Evolutionary conservation across 2,888 invertebrate genomes (phyloP).

Genomic region (Achlya flavicornis): DNA sequence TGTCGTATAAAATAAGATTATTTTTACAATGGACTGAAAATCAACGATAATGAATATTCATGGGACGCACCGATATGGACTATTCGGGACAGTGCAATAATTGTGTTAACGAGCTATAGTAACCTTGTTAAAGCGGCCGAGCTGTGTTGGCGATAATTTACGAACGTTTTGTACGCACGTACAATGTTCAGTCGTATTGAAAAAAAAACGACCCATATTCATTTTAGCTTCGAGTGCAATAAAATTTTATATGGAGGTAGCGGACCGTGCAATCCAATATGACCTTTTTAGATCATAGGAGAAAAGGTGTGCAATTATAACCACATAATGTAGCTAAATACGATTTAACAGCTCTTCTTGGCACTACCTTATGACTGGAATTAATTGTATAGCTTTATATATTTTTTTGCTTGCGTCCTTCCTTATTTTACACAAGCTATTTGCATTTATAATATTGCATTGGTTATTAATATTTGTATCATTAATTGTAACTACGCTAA

Average conservation of each 20-base stretch:
- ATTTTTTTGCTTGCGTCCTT: no score
- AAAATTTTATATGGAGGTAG: slow-evolving; percentile 2
- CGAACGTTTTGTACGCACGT: slow-evolving; percentile 23
- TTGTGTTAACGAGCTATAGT: slow-evolving; percentile 51
- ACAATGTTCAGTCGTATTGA: slow-evolving; percentile 22
- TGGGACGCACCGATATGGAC: slow-evolving; percentile 43
- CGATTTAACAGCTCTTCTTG: background rate
- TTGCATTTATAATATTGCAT: background rate
- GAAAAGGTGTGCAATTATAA: background rate
- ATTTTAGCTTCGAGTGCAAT: slow-evolving; percentile 13
- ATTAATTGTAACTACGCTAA: background rate
- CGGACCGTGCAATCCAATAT: background rate
- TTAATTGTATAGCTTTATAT: no score
- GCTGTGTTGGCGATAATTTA: slow-evolving; percentile 24
- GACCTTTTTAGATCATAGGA: background rate
- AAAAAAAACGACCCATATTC: slow-evolving; percentile 19
- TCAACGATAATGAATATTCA: slow-evolving; percentile 60
- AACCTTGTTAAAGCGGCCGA: slow-evolving; percentile 47
- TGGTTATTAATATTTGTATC: background rate
- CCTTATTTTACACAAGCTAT: no score
- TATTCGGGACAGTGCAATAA: slow-evolving; percentile 44
- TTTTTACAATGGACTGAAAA: slow-evolving; percentile 30
- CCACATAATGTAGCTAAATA: background rate
- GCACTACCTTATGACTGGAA: no score
- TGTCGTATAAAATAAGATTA: slow-evolving; percentile 14